Evolutionary conservation across 2,113 vertebrate genomes (phyloP), one percentile per base, ranked within the genome.

Genomic region (Pachypanchax playfairii): DNA sequence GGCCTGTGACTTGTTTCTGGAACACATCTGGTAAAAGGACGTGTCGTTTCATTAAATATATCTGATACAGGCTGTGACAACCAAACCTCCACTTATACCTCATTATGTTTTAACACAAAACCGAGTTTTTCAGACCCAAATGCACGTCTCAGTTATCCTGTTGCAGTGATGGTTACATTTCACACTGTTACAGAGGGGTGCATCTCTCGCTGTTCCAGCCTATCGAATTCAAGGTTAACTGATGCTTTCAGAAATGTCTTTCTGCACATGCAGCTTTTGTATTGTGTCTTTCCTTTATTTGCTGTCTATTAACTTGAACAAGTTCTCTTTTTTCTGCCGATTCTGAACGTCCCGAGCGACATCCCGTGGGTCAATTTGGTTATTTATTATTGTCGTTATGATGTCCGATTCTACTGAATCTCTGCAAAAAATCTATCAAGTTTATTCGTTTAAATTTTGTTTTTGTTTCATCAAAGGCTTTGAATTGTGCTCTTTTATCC

Each of bases 171-270:
- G n/a, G 54, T 25, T 59, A 6, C 6, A 33, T 57, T 49, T 47
- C 44, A 69, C n/a, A 20, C 72, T 22, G 54, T 74, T 71, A 68
- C 70, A 84, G 77, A 75, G 64, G n/a, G 54, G 29, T 59, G 8
- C 6, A 33, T 57, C 53, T 47, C 44, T 71, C n/a, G 20, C 72
- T 22, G 54, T 74, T 71, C 65, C 42, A 54, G 75, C 70, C 55
- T 73, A 54, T 77, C 69, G 59, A 71, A 61, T 73, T 74, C 77
- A 83, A 82, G 82, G 81, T 85, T 81, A 82, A 83, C 84, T 62
- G 70, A 79, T 65, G 54, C 65, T 71, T 66, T 83, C 41, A 62
- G 58, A 84, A 68, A 83, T 54, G 67, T 61, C 70, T 65, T 70
- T 70, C 61, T 69, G 53, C 62, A 35, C 53, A 15, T n/a, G n/a